phyloP scores from a whole-genome alignment of 2,113 vertebrate species.

The Microtus montanus region DNA sequence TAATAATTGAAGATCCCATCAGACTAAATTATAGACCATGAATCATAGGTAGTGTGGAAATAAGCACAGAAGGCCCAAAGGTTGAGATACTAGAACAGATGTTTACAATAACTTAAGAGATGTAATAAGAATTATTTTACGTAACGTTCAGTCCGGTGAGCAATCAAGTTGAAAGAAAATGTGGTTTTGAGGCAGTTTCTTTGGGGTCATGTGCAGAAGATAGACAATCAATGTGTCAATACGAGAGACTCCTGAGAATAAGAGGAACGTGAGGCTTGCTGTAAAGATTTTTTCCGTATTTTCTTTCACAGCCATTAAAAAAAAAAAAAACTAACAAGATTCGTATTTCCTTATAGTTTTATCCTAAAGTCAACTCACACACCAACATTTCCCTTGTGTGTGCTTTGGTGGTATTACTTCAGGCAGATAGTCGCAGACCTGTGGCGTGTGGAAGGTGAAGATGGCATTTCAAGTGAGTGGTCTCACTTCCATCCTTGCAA shows the following conservation, averaged over 20 bases:
- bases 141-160: neutral
- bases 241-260: slow-evolving; percentile 3
- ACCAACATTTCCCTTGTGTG: neutral
- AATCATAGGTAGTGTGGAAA: neutral
- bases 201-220: slow-evolving; percentile 43
- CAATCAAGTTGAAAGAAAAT: slow-evolving; percentile 38
- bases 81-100: slow-evolving; percentile 46
- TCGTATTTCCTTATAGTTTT: slow-evolving; percentile 65
- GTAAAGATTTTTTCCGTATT: slow-evolving; percentile 52
- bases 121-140: slow-evolving; percentile 52
- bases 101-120: slow-evolving; percentile 39
- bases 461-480: neutral
- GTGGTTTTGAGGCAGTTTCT: neutral
- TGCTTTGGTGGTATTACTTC: slow-evolving; percentile 13
- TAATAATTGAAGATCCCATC: neutral
- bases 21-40: slow-evolving; percentile 12
- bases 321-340: neutral
- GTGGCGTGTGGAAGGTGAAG: neutral
- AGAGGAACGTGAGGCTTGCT: slow-evolving; percentile 50
- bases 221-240: slow-evolving; percentile 65
- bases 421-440: neutral
- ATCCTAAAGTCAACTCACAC: neutral
- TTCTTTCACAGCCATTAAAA: neutral
- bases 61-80: neutral
- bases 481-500: neutral